A percentile compares a stretch with the other conserved stretches of the same genome.
Evolutionary conservation across 2,797 vertebrate genomes (phyloP).

Genomic region (Tokudaia tokunoshimensis): DNA sequence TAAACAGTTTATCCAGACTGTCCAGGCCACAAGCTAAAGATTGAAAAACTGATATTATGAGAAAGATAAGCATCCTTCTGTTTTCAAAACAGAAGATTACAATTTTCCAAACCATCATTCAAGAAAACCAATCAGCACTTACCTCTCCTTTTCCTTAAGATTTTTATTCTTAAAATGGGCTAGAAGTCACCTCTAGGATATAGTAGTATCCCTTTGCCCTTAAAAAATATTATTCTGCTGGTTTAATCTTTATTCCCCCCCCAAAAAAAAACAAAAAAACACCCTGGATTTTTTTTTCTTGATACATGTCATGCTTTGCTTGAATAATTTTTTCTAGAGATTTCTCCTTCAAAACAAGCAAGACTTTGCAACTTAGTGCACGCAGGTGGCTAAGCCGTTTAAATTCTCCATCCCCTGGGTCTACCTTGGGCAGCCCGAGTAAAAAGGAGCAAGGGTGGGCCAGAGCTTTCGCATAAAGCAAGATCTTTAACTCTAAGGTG

Average conservation of each 20-base stretch:
- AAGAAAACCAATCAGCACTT: conserved; percentile 34
- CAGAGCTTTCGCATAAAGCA: not conserved
- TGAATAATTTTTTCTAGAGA: conserved; percentile 62
- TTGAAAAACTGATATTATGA: conserved; percentile 6
- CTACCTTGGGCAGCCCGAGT: not conserved
- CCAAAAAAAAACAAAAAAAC: conserved; percentile 49
- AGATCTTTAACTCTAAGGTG: not conserved
- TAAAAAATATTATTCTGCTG: conserved; percentile 35
- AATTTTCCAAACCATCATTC: conserved; percentile 50
- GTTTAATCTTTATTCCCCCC: conserved; percentile 55
- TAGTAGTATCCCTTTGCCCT: conserved; percentile 35
- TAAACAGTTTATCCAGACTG: conserved; percentile 50
- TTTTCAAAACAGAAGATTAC: conserved; percentile 68
- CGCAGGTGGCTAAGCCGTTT: not conserved
- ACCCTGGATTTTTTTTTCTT: not conserved
- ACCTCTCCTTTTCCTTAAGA: conserved; percentile 60
- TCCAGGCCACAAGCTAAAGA: not conserved
- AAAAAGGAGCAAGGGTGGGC: not conserved
- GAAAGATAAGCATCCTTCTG: conserved; percentile 25
- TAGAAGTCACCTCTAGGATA: conserved; percentile 67
- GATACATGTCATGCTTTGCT: conserved; percentile 30
- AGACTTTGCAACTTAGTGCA: conserved; percentile 43
- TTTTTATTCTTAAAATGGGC: conserved; percentile 53
- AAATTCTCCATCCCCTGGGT: not conserved
- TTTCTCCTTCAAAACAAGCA: conserved; percentile 55